Evolutionary conservation across 2,113 vertebrate species (phyloP).

Genomic region (Dromaius novaehollandiae): DNA sequence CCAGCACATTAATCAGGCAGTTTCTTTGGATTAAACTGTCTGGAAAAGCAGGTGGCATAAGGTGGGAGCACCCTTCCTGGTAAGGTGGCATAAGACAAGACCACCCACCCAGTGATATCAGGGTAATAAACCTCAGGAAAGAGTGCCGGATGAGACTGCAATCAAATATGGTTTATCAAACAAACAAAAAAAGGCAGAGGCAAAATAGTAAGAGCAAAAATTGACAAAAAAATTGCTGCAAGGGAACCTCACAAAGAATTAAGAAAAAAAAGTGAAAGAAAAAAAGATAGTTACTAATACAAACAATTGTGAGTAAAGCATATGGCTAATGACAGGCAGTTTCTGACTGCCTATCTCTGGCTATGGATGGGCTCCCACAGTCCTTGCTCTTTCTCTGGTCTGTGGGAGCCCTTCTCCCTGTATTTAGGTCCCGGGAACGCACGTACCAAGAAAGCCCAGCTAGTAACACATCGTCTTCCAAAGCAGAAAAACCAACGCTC

Average conservation of each 20-base stretch:
- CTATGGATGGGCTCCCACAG: not conserved
- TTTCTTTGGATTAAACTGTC: not conserved
- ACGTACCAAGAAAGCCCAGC: accelerated
- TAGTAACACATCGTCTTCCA: not conserved
- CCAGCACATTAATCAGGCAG: not conserved
- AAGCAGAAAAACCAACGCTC: not conserved
- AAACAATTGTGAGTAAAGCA: no score
- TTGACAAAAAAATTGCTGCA: not conserved
- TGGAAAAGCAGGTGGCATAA: not conserved
- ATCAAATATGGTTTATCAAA: not conserved
- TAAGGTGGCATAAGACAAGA: not conserved
- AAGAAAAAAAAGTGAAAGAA: not conserved
- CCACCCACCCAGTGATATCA: not conserved
- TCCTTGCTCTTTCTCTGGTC: not conserved
- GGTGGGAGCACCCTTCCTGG: not conserved
- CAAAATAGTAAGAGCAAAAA: not conserved
- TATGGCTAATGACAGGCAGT: not conserved
- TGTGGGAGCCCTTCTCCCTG: not conserved
- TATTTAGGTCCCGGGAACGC: not conserved
- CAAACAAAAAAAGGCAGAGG: not conserved
- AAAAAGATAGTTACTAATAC: no score
- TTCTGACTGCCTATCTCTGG: not conserved
- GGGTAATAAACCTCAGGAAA: not conserved
- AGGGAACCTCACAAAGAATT: not conserved
- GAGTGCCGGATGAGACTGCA: not conserved